A percentile compares a stretch with the other conserved stretches of the same genome.
Conservation (phyloP, 1,140 invertebrate genomes). For the Phortica variegata region DNA sequence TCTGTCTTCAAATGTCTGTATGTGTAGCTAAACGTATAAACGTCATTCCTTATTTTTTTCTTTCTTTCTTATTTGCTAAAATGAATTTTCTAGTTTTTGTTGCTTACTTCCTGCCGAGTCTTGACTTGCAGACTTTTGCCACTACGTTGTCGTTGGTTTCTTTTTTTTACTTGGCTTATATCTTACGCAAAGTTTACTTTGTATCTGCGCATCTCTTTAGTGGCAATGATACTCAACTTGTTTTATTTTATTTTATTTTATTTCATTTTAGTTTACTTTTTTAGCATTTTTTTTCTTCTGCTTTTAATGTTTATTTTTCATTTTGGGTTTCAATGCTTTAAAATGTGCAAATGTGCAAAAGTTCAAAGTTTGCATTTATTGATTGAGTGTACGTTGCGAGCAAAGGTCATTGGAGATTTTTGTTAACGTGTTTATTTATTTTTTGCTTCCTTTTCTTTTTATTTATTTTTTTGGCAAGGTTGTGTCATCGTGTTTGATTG, state of each 20-base stretch:
- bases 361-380: conserved; percentile 39
- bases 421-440: too few relatives aligned
- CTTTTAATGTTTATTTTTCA: conserved; percentile 6
- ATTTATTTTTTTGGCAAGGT: too few relatives aligned
- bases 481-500: too few relatives aligned
- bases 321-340: conserved; percentile 10
- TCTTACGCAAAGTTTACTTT: conserved; percentile 24
- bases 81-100: conserved; percentile 38
- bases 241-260: conserved; percentile 46
- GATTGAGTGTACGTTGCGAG: conserved; percentile 29
- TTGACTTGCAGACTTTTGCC: conserved; percentile 20
- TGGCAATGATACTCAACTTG: conserved; percentile 39
- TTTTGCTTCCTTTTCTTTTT: too few relatives aligned
- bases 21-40: not conserved
- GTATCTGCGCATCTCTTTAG: conserved; percentile 27
- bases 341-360: conserved; percentile 15
- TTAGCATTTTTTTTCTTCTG: conserved; percentile 18
- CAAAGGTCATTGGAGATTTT: too few relatives aligned
- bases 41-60: not conserved
- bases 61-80: conserved; percentile 8
- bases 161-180: conserved; percentile 1
- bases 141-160: conserved; percentile 20
- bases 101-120: too few relatives aligned
- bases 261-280: conserved; percentile 29
- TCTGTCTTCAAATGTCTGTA: not conserved